Percentiles rank a stretch among this genome's conserved stretches.
Evolutionary conservation across 2,797 vertebrate genomes (phyloP).

Genomic region (Anableps anableps): DNA sequence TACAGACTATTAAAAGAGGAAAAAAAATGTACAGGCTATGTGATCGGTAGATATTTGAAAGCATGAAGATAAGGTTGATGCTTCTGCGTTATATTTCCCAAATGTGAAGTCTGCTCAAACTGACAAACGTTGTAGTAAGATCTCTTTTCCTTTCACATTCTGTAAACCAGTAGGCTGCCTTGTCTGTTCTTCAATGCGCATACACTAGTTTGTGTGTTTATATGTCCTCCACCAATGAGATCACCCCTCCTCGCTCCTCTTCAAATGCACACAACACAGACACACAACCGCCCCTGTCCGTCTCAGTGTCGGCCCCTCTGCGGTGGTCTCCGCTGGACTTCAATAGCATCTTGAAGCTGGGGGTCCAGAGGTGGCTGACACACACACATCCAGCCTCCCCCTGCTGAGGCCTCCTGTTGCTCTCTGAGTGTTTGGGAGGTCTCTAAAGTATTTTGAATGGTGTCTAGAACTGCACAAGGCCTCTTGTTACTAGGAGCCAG

Average conservation of each 20-base stretch:
- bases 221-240: constrained; percentile 28
- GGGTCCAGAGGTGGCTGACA: constrained; percentile 49
- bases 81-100: constrained; percentile 69
- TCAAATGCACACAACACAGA: constrained; percentile 23
- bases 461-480: constrained; percentile 56
- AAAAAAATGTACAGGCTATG: constrained; percentile 69
- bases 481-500: constrained; percentile 55
- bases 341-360: constrained; percentile 38
- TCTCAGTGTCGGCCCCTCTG: constrained; percentile 40
- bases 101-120: constrained; percentile 75
- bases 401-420: constrained; percentile 69
- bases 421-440: constrained; percentile 62
- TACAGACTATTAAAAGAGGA: constrained; percentile 72
- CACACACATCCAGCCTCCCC: constrained; percentile 41
- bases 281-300: constrained; percentile 24
- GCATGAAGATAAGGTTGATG: constrained; percentile 69
- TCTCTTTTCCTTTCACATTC: constrained; percentile 52
- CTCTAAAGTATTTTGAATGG: constrained; percentile 62
- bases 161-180: constrained; percentile 70
- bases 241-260: constrained; percentile 16
- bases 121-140: constrained; percentile 53
- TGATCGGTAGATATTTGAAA: constrained; percentile 73
- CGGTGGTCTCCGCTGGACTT: constrained; percentile 22
- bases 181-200: constrained; percentile 60
- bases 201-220: constrained; percentile 59